These are phyloP conservation scores for Tyria jacobaeae DNA, from an alignment of 2,888 invertebrate genomes.

Conservation along the genomic window DNA sequence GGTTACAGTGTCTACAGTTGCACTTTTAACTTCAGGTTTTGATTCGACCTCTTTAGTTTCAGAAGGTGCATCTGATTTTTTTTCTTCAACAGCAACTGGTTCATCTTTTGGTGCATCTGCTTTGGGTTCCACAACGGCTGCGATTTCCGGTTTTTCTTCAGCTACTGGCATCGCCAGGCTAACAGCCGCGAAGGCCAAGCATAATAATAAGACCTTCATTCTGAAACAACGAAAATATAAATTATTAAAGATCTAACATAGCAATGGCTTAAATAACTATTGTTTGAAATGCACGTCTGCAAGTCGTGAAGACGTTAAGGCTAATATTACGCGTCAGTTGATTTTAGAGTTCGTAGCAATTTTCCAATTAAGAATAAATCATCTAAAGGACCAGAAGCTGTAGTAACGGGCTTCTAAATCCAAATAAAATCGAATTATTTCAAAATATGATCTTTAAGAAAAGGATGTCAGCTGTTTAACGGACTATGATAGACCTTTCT, in stretches of 20 bases:
- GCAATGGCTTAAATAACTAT: conserved; percentile 60
- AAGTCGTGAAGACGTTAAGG: conserved; percentile 81
- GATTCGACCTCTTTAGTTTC: conserved; percentile 56
- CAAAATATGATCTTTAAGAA: conserved; percentile 69
- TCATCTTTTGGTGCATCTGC: conserved; percentile 50
- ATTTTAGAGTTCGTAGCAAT: conserved; percentile 73
- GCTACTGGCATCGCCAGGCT: conserved; percentile 88
- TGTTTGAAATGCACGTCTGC: conserved; percentile 69
- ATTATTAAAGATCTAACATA: conserved; percentile 65
- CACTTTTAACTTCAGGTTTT: conserved; percentile 57
- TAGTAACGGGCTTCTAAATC: conserved; percentile 66
- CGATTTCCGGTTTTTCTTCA: conserved; percentile 67
- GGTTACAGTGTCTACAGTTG: conserved; percentile 44
- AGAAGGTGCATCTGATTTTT: conserved; percentile 56
- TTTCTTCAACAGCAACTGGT: conserved; percentile 53
- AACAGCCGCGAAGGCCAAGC: conserved; percentile 86
- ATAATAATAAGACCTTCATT: conserved; percentile 89
- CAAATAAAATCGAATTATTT: conserved; percentile 69
- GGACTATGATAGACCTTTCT: conserved; percentile 56
- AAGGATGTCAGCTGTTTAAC: conserved; percentile 79
- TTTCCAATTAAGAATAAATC: conserved; percentile 81
- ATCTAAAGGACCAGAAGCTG: conserved; percentile 75
- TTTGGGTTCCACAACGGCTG: conserved; percentile 51
- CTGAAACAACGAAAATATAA: conserved; percentile 77
- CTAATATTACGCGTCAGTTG: conserved; percentile 82